Percentiles rank a stretch among this genome's conserved stretches.
These are phyloP conservation scores for Ophion slaviceki DNA, from an alignment of 2,888 invertebrate genomes.

Conservation along the genomic window DNA sequence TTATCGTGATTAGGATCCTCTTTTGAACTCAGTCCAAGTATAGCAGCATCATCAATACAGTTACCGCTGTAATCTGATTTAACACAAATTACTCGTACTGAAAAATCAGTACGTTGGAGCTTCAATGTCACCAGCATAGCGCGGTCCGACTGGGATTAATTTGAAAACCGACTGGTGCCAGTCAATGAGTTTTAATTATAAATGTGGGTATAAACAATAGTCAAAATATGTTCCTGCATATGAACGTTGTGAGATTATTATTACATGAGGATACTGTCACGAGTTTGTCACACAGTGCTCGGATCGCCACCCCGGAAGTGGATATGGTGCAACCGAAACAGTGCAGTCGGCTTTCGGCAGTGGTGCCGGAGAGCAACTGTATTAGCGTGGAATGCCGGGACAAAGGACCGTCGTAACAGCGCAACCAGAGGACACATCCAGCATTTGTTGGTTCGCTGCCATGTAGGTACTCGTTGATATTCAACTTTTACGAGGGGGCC, in stretches of 20 bases:
- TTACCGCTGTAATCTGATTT: not conserved
- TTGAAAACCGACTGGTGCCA: too few species aligned
- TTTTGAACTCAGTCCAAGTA: not conserved
- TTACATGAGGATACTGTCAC: not conserved
- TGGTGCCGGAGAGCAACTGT: slow-evolving; percentile 17
- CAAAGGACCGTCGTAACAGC: slow-evolving; percentile 23
- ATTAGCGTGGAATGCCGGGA: slow-evolving; percentile 27
- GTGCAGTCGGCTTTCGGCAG: not conserved
- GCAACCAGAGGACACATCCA: slow-evolving; percentile 27
- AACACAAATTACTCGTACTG: not conserved
- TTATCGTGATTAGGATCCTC: not conserved
- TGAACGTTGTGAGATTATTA: not conserved
- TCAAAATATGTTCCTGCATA: not conserved
- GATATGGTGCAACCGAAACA: not conserved
- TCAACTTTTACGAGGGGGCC: slow-evolving; percentile 72
- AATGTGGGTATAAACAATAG: not conserved
- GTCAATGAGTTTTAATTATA: not conserved
- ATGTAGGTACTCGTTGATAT: slow-evolving; percentile 56
- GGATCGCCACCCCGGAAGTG: not conserved
- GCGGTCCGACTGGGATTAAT: not conserved
- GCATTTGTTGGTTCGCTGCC: slow-evolving; percentile 31
- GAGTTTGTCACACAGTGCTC: not conserved
- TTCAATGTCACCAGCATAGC: not conserved
- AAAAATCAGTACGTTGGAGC: not conserved
- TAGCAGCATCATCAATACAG: not conserved